These are phyloP conservation scores for Thymallus thymallus DNA, from an alignment of 2,113 vertebrate genomes.

Conservation along the genomic window DNA sequence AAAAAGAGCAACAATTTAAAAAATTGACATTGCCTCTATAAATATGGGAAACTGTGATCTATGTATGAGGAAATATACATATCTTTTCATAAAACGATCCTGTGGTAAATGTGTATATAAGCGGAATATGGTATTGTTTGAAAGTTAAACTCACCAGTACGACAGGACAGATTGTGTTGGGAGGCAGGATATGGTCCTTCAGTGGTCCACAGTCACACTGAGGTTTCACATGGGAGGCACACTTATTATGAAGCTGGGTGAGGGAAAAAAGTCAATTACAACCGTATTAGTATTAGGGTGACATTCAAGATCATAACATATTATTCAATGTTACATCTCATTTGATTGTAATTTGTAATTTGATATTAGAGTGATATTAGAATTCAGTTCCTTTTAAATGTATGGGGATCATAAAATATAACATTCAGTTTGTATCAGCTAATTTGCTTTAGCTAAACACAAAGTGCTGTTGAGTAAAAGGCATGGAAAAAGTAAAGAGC, in stretches of 20 bases:
- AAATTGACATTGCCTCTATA: too few species aligned
- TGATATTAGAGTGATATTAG: too few species aligned
- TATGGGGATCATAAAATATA: too few species aligned
- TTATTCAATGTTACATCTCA: too few species aligned
- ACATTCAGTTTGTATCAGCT: too few species aligned
- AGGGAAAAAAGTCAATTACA: constrained; percentile 49
- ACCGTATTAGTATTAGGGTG: background rate
- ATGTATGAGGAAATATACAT: background rate
- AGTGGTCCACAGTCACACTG: constrained; percentile 92
- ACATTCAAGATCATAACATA: too few species aligned
- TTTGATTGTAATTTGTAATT: too few species aligned
- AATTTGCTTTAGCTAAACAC: too few species aligned
- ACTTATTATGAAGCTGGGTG: constrained; percentile 92
- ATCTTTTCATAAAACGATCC: background rate
- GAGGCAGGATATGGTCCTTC: constrained; percentile 93
- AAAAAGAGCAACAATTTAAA: background rate
- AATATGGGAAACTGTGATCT: background rate
- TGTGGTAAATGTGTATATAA: background rate
- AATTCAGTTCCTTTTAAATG: too few species aligned
- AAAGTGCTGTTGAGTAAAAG: too few species aligned
- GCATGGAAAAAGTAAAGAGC: too few species aligned
- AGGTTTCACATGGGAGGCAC: constrained; percentile 92
- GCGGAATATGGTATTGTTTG: background rate
- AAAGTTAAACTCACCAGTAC: constrained; percentile 82
- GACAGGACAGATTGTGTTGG: constrained; percentile 89